Base-by-base conservation (phyloP, 1,140 invertebrate genomes). In the Lamellibrachia luymesi region DNA sequence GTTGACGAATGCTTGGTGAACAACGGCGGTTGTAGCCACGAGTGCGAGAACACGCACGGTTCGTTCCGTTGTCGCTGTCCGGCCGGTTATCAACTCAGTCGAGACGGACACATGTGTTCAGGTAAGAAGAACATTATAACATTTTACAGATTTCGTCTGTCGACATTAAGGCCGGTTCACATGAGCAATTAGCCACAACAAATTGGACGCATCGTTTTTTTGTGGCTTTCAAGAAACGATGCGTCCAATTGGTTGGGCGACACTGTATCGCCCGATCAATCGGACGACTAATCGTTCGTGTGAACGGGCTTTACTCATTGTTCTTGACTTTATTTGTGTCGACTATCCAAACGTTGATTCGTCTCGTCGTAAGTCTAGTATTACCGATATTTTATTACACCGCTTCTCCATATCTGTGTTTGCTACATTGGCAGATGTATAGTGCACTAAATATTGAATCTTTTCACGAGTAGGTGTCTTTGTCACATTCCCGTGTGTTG, bases 401-500 rank as follows among this genome's bases (percentile, higher is more conserved):
- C 52, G 13, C 52, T 56, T 56, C 6, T 56, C 52, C 38, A 38
- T 56, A 56, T 56, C 52, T 56, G 52, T 91, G 22, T 91, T 27
- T 91, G 90, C 90, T 91, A 27, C 27, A 91, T 8, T 38, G 5
- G 8, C 27, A 38, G 7, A 22, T 6, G 22, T 22, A 22, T 91
- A 8, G 27, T 91, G 50, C 27, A 38, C 90, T 91, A 27, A 8
- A 8, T 22, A 51, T 27, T 92, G 51, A 51, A 95, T 95, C 93
- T 91, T 95, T 95, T 93, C 95, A 96, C 90, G 94, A 95, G 94
- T 95, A 95, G 93, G 95, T 95, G 64, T 17, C 94, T 96, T 90
- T 97, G 97, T 6, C 97, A 97, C 94, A 95, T 94, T 17, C 94
- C 97, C 27, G 95, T 96, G 94, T 94, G 95, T 56, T 97, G 97